Conservation (phyloP, 2,113 vertebrate species). For the Silurus glanis region DNA sequence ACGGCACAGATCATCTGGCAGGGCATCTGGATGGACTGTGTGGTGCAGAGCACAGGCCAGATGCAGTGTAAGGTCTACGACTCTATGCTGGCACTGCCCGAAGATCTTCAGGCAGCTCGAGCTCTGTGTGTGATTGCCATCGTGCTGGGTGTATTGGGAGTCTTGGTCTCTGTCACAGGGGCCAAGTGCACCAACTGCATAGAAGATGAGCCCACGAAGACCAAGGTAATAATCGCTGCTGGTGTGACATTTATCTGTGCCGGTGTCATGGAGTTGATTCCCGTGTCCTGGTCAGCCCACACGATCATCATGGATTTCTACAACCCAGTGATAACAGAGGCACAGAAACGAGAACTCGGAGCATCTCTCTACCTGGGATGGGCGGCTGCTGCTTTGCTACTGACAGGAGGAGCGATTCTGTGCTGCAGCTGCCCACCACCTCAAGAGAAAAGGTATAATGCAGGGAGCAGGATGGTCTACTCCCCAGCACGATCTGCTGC, state of each 20-base stretch:
- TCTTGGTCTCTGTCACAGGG: slow-evolving; percentile 81
- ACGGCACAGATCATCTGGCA: slow-evolving; percentile 85
- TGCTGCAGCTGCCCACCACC: slow-evolving; percentile 83
- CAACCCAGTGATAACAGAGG: slow-evolving; percentile 67
- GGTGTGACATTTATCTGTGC: slow-evolving; percentile 81
- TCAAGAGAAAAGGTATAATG: slow-evolving; percentile 75
- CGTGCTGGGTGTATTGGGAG: slow-evolving; percentile 77
- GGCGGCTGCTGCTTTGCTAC: slow-evolving; percentile 81
- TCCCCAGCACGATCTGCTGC: slow-evolving; percentile 74
- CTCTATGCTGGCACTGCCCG: slow-evolving; percentile 82
- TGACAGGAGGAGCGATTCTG: slow-evolving; percentile 83
- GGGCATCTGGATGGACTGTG: slow-evolving; percentile 88
- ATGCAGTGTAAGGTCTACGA: slow-evolving; percentile 85
- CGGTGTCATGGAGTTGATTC: slow-evolving; percentile 81
- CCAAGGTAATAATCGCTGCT: slow-evolving; percentile 83
- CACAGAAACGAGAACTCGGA: slow-evolving; percentile 87
- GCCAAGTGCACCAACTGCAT: slow-evolving; percentile 92
- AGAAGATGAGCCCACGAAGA: slow-evolving; percentile 82
- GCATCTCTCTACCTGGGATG: slow-evolving; percentile 86
- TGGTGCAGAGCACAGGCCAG: slow-evolving; percentile 83
- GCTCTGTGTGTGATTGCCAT: slow-evolving; percentile 86
- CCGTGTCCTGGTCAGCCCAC: slow-evolving; percentile 88
- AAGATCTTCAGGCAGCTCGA: slow-evolving; percentile 87
- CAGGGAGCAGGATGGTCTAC: slow-evolving; percentile 77
- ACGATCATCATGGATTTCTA: slow-evolving; percentile 87